Evolutionary conservation across 2,797 vertebrate species (phyloP), one percentile per base, ranked within the genome.

Genomic region (Epinephelus malabaricus): DNA sequence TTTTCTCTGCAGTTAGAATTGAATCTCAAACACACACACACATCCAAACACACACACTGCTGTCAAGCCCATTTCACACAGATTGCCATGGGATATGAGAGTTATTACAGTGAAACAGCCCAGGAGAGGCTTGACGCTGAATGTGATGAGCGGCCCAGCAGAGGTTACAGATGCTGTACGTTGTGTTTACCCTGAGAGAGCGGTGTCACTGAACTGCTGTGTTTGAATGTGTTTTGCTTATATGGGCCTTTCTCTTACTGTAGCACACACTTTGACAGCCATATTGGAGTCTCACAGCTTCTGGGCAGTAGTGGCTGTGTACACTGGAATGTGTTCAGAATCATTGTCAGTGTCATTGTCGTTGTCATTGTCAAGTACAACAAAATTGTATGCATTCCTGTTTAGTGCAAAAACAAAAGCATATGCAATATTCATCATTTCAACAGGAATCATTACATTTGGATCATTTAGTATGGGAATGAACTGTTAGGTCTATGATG

Each of bases 51-150:
- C 63, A 80, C 43, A 83, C 56, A 51, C 21, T 56, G 49, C 79
- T 86, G 81, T 88, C 80, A 81, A 81, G 65, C 66, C 66, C 79
- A 61, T 90, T 82, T 89, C 81, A 87, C 78, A 76, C 70, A 83
- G 79, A 88, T 72, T 79, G 84, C 81, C 67, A 77, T 78, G 86
- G 86, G 85, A 89, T 72, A 69, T 63, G 60, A 81, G 87, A 90
- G 83, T 92, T 91, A 93, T 88, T 89, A 88, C 79, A 86, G 84
- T 70, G 80, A 81, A 81, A 83, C 71, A 61, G 82, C 73, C 82
- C 84, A 81, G 79, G 62, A 87, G 79, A 60, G 38, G 76, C 71
- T 74, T 82, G 76, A 85, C 74, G 72, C 63, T 80, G 82, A 82
- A 76, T 81, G 81, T 76, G 83, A 90, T 82, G 84, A 88, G 86